Evolutionary conservation across 1,140 invertebrate species (phyloP).

Genomic region (Drosophila parabipectinata): DNA sequence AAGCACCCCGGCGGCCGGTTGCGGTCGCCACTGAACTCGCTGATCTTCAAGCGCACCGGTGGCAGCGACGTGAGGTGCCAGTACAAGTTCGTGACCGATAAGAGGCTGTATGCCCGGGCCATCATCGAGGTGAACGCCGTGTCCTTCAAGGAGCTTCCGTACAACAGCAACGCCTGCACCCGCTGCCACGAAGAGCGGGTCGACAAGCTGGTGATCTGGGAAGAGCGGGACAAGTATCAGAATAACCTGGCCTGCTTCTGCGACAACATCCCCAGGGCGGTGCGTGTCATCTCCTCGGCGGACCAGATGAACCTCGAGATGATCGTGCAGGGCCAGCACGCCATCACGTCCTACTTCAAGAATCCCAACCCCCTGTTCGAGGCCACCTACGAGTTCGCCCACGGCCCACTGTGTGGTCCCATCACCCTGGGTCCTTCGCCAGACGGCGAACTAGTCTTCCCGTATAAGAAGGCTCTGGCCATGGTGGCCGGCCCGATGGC

Average conservation of each 20-base stretch:
- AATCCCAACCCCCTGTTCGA: slow-evolving; percentile 91
- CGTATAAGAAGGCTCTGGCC: slow-evolving; percentile 92
- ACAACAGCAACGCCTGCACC: slow-evolving; percentile 91
- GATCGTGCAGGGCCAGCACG: slow-evolving; percentile 91
- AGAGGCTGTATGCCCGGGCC: slow-evolving; percentile 90
- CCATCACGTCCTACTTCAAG: slow-evolving; percentile 94
- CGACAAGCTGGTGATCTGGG: slow-evolving; percentile 91
- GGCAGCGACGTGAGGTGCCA: slow-evolving; percentile 90
- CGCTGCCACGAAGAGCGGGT: slow-evolving; percentile 93
- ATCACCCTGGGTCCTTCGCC: slow-evolving; percentile 90
- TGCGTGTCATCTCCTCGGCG: slow-evolving; percentile 89
- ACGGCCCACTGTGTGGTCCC: slow-evolving; percentile 93
- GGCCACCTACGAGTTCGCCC: slow-evolving; percentile 93
- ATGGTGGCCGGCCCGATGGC: slow-evolving; percentile 79
- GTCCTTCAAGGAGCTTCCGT: slow-evolving; percentile 88
- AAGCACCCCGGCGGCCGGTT: slow-evolving; percentile 88
- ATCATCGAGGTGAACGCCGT: slow-evolving; percentile 86
- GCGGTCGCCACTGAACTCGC: slow-evolving; percentile 92
- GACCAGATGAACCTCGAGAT: slow-evolving; percentile 91
- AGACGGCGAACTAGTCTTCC: slow-evolving; percentile 93
- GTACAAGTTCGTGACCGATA: slow-evolving; percentile 92
- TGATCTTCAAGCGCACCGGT: slow-evolving; percentile 91
- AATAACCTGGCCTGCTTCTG: slow-evolving; percentile 87
- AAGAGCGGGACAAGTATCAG: slow-evolving; percentile 85
- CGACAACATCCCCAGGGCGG: slow-evolving; percentile 86